A percentile compares a stretch with the other conserved stretches of the same genome.
Evolutionary conservation across 2,888 invertebrate species (phyloP).

Genomic region (Nomada flava): DNA sequence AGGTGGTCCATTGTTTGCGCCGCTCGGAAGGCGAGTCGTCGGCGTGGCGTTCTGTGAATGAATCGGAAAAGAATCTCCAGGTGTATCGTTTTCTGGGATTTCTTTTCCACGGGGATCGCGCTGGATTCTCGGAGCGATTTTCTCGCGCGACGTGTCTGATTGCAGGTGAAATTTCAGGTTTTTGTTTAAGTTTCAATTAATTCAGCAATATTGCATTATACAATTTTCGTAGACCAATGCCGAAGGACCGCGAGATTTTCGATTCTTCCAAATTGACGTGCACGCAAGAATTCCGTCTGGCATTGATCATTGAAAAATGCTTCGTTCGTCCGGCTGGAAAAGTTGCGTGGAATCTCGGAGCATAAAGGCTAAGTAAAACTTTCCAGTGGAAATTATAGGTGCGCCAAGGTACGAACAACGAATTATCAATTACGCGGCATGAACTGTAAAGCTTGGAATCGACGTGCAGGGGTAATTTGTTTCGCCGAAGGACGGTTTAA

Average conservation of each 20-base stretch:
- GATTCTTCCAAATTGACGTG: no score
- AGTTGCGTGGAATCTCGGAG: no score
- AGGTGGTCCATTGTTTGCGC: not conserved
- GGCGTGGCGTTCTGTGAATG: not conserved
- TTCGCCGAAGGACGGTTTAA: constrained; percentile 17
- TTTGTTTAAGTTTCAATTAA: no score
- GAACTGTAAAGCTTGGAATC: not conserved
- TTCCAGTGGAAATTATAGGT: not conserved
- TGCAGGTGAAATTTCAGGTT: no score
- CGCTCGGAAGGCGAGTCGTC: not conserved
- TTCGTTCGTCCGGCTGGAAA: not conserved
- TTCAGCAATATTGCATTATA: no score
- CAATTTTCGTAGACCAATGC: no score
- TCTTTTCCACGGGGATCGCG: no score
- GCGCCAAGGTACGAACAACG: not conserved
- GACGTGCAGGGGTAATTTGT: constrained; percentile 20
- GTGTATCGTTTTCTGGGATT: not conserved
- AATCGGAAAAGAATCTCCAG: not conserved
- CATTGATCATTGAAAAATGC: not conserved
- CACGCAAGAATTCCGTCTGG: no score
- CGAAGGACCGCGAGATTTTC: no score
- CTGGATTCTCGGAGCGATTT: no score
- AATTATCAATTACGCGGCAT: not conserved
- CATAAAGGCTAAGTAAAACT: not conserved
- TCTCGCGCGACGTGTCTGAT: no score